Conservation (phyloP, 2,113 vertebrate species). For the Mesoclemmys tuberculata region DNA sequence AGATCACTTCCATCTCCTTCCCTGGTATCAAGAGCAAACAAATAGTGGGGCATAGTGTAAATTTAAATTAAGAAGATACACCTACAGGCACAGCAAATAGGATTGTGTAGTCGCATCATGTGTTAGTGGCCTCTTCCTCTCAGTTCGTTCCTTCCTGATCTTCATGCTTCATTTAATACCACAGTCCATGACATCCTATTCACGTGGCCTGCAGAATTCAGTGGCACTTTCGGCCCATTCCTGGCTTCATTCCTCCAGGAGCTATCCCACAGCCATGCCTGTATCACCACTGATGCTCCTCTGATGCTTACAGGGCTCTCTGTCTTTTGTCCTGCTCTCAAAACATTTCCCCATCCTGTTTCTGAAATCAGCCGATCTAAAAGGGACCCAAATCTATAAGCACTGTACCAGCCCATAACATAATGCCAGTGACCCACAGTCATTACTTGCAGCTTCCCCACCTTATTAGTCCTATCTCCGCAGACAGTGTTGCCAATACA, state of each 20-base stretch:
- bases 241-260: neutral
- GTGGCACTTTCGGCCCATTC: neutral
- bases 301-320: neutral
- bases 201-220: neutral
- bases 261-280: neutral
- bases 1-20: neutral
- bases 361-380: neutral
- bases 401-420: neutral
- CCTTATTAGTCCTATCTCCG: accelerated
- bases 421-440: neutral
- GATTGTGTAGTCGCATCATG: neutral
- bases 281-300: neutral
- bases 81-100: neutral
- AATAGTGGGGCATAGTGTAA: neutral
- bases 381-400: neutral
- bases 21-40: neutral
- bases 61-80: neutral
- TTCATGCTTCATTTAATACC: neutral
- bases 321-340: too few relatives aligned
- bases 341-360: neutral
- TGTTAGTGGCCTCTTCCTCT: neutral
- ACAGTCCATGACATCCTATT: neutral
- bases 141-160: neutral
- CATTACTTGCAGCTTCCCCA: neutral
- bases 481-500: too few relatives aligned